Percentiles rank a stretch among this genome's conserved stretches.
phyloP scores from a whole-genome alignment of 2,797 vertebrate genomes.

The Gymnocypris eckloni region DNA sequence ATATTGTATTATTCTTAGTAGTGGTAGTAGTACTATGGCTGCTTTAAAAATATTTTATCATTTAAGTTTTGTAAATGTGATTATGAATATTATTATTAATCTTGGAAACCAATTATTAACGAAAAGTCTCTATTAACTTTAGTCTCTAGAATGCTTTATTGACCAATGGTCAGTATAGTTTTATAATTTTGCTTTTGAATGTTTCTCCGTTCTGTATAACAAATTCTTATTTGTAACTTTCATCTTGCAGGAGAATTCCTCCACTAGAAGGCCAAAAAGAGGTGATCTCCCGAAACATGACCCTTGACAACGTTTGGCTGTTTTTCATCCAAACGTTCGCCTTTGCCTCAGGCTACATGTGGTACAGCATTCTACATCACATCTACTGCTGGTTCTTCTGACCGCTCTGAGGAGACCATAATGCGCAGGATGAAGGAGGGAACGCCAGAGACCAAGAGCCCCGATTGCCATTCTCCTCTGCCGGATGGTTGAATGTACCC shows the following conservation, averaged over 20 bases:
- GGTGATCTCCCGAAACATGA: constrained; percentile 87
- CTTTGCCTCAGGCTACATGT: constrained; percentile 93
- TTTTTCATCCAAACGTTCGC: constrained; percentile 87
- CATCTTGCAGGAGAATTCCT: constrained; percentile 88
- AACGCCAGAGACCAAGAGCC: constrained; percentile 70
- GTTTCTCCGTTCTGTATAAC: not conserved
- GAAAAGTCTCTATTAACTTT: too few relatives aligned
- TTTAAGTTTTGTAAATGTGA: not conserved
- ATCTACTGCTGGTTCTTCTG: constrained; percentile 96
- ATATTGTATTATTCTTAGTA: not conserved
- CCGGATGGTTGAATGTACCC: constrained; percentile 90
- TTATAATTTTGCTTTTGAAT: not conserved
- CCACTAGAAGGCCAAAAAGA: constrained; percentile 82
- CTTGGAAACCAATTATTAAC: not conserved
- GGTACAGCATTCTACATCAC: constrained; percentile 93
- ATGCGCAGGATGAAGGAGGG: constrained; percentile 57
- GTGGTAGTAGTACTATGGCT: not conserved
- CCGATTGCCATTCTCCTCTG: constrained; percentile 76
- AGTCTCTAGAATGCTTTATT: not conserved
- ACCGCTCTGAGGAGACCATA: constrained; percentile 73
- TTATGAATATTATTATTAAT: not conserved
- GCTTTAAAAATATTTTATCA: not conserved
- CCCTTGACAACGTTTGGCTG: constrained; percentile 88
- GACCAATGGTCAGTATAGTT: not conserved
- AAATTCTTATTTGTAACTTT: not conserved